Conservation (phyloP, 1,140 invertebrate species). For the Neodiprion fabricii region DNA sequence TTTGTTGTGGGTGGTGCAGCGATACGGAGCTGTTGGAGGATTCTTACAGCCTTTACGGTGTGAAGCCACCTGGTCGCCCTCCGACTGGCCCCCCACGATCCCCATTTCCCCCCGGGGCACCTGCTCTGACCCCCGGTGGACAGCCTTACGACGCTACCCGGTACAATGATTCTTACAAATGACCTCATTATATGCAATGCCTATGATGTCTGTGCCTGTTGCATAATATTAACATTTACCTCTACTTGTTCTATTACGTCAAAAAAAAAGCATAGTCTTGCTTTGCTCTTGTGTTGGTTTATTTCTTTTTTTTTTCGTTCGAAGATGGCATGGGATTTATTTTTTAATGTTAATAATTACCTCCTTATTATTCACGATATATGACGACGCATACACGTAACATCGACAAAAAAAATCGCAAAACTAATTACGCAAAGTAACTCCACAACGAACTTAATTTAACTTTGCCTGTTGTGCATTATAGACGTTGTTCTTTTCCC, state of each 20-base stretch:
- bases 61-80: conserved; percentile 71
- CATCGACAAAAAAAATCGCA: no score
- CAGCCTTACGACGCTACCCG: conserved; percentile 66
- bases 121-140: conserved; percentile 61
- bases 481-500: no score
- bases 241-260: background rate
- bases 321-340: no score
- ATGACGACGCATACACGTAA: no score
- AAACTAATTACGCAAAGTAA: no score
- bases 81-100: conserved; percentile 61
- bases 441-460: no score
- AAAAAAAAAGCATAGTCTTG: background rate
- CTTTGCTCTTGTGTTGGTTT: background rate
- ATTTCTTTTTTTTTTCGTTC: no score
- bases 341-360: no score
- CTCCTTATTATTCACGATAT: no score
- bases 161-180: conserved; percentile 42
- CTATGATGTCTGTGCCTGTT: conserved; percentile 17
- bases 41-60: conserved; percentile 79
- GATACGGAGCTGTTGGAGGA: conserved; percentile 79
- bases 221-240: background rate
- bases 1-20: conserved; percentile 63
- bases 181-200: conserved; percentile 11
- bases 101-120: conserved; percentile 57
- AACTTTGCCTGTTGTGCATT: no score